A percentile compares a stretch with the other conserved stretches of the same genome.
phyloP scores from a whole-genome alignment of 2,113 vertebrate genomes.

The human (Homo sapiens) region GRCh38 chr18:27894501-27895000 shows the following conservation, averaged over 20 bases:
- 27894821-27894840: background rate
- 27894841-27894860: background rate
- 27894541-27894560: background rate
- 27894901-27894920: background rate
- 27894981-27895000: conserved; percentile 36
- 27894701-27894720: background rate
- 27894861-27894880: conserved; percentile 19
- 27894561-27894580: background rate
- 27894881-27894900: background rate
- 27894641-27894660: background rate
- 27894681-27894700: background rate
- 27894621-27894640: background rate
- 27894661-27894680: background rate
- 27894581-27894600: background rate
- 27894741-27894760: background rate
- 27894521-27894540: background rate
- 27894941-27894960: background rate
- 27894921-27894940: background rate
- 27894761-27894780: background rate
- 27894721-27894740: background rate
- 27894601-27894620: background rate
- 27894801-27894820: background rate
- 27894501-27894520: background rate
- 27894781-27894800: background rate
- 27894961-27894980: background rate